phyloP scores from a whole-genome alignment of 2,113 vertebrate genomes.

The Ammodytes dubius region DNA sequence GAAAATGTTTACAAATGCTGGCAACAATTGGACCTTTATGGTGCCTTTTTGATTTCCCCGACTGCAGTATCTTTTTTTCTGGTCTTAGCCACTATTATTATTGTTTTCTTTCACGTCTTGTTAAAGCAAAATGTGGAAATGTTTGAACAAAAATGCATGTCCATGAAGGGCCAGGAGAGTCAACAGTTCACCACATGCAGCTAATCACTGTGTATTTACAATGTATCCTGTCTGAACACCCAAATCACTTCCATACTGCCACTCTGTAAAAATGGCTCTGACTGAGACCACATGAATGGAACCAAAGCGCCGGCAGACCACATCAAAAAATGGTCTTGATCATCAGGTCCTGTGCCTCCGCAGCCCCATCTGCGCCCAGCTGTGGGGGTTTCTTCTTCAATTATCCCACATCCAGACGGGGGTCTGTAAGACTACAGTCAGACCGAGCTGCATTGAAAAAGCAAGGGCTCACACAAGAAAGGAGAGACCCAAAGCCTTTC shows the following conservation, averaged over 20 bases:
- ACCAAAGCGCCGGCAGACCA: conserved; percentile 54
- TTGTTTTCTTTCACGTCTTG: conserved; percentile 62
- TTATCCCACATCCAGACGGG: conserved; percentile 49
- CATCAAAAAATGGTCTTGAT: conserved; percentile 73
- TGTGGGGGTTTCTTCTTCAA: conserved; percentile 52
- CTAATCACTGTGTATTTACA: conserved; percentile 78
- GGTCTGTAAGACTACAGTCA: conserved; percentile 52
- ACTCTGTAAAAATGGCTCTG: conserved; percentile 57
- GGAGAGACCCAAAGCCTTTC: conserved; percentile 41
- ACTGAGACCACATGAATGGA: conserved; percentile 71
- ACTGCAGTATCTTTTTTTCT: neutral
- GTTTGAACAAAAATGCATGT: conserved; percentile 53
- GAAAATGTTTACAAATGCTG: conserved; percentile 75
- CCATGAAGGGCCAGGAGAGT: conserved; percentile 37
- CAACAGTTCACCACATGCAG: conserved; percentile 70
- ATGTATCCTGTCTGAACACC: conserved; percentile 78
- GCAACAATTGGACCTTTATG: conserved; percentile 55
- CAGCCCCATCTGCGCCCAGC: conserved; percentile 56
- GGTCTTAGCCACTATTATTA: neutral
- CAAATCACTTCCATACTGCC: conserved; percentile 80
- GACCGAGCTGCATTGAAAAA: conserved; percentile 30
- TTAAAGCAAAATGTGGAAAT: conserved; percentile 59
- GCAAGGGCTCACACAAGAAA: conserved; percentile 13
- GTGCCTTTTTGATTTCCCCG: neutral
- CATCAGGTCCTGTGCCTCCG: conserved; percentile 58